Percentiles rank a stretch among this genome's conserved stretches.
Evolutionary conservation across 2,113 vertebrate genomes (phyloP).

Genomic region (Oncorhynchus keta): DNA sequence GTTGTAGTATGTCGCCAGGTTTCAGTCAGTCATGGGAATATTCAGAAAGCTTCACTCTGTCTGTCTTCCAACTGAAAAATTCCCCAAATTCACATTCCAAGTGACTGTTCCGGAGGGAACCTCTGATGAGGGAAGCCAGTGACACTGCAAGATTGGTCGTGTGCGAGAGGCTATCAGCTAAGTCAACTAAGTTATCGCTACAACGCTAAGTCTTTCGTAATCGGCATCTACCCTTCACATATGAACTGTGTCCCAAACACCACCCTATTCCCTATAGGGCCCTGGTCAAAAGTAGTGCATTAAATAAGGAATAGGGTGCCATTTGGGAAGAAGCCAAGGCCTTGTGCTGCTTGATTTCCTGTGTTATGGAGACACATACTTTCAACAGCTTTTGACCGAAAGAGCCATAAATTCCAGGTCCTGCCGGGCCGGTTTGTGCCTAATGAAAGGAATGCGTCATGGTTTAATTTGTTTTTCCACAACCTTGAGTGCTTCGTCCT

Average conservation of each 20-base stretch:
- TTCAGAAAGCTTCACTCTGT: neutral
- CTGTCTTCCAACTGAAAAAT: neutral
- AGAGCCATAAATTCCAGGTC: neutral
- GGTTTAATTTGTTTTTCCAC: neutral
- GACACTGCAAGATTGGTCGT: conserved; percentile 4
- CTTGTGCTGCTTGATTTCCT: neutral
- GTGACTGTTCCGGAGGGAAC: neutral
- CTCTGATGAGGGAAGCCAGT: neutral
- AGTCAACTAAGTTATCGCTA: neutral
- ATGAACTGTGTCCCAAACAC: no score
- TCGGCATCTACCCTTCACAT: neutral
- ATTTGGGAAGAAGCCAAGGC: neutral
- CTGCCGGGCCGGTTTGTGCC: neutral
- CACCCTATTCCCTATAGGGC: no score
- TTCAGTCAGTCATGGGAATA: neutral
- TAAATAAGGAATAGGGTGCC: neutral
- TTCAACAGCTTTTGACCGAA: neutral
- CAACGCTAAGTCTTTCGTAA: neutral
- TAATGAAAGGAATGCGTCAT: conserved; percentile 7
- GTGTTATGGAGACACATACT: conserved; percentile 15
- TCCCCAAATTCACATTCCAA: neutral
- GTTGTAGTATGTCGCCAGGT: neutral
- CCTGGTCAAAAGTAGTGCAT: no score
- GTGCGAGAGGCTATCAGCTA: neutral
- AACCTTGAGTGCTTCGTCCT: neutral